phyloP scores from a whole-genome alignment of 2,113 vertebrate genomes.

The Cyrtonyx montezumae region DNA sequence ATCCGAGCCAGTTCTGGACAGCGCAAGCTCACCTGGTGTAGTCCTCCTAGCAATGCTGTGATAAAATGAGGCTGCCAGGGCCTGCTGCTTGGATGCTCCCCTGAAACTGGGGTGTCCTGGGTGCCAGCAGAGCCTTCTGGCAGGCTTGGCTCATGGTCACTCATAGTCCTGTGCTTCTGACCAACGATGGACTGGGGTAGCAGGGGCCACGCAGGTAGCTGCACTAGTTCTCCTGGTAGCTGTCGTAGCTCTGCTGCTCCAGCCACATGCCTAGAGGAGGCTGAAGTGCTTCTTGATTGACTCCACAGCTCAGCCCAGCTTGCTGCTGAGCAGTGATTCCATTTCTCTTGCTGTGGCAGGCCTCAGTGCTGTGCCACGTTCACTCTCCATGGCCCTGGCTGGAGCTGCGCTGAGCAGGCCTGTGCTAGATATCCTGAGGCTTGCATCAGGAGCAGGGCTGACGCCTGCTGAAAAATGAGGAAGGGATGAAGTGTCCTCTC shows the following conservation, averaged over 20 bases:
- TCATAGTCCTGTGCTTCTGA: not conserved
- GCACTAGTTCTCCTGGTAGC: not conserved
- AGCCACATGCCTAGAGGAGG: not conserved
- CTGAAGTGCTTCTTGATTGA: not conserved
- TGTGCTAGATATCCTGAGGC: not conserved
- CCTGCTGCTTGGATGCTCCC: not conserved
- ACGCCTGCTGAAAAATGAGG: slow-evolving; percentile 12
- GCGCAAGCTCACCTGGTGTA: not conserved
- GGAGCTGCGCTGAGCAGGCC: not conserved
- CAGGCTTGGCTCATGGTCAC: not conserved
- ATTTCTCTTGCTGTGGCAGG: not conserved
- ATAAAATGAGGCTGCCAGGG: not conserved
- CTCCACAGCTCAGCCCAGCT: not conserved
- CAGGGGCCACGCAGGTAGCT: not conserved
- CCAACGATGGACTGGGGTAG: not conserved
- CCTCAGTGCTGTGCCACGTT: fast-evolving
- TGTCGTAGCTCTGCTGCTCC: not conserved
- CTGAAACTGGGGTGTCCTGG: not conserved
- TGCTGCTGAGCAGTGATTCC: not conserved
- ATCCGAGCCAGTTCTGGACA: not conserved
- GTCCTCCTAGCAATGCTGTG: not conserved
- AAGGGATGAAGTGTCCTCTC: slow-evolving; percentile 43
- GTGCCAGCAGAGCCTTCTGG: not conserved
- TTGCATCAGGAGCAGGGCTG: not conserved
- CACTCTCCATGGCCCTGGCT: not conserved